These are phyloP conservation scores for Dermatophagoides farinae DNA, from an alignment of 1,140 invertebrate species.

Conservation along the genomic window DNA sequence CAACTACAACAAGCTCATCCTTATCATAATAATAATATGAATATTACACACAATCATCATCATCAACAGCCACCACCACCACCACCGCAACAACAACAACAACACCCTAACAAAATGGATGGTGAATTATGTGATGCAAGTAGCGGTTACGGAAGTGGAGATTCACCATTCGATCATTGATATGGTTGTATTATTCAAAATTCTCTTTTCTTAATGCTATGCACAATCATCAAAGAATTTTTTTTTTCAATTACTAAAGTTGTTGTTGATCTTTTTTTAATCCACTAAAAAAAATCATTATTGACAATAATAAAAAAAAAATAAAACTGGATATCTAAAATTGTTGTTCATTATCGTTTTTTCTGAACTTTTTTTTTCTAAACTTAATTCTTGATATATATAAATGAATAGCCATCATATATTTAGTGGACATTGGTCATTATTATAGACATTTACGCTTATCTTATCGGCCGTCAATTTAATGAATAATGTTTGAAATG, in stretches of 20 bases:
- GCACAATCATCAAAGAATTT: neutral
- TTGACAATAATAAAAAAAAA: too few relatives aligned
- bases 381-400: too few relatives aligned
- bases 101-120: too few relatives aligned
- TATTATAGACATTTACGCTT: neutral
- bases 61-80: too few relatives aligned
- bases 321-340: too few relatives aligned
- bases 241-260: neutral
- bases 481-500: too few relatives aligned
- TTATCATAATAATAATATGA: neutral
- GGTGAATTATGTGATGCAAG: slow-evolving; percentile 4
- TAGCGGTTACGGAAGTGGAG: slow-evolving; percentile 8
- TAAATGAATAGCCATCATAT: too few relatives aligned
- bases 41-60: neutral
- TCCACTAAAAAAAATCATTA: neutral
- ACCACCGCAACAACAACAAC: too few relatives aligned
- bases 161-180: slow-evolving; percentile 7
- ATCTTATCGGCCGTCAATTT: neutral
- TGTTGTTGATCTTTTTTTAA: neutral
- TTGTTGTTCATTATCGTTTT: too few relatives aligned
- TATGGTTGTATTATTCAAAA: neutral
- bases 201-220: neutral
- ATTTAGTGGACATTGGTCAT: too few relatives aligned
- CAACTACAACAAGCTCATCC: too few relatives aligned
- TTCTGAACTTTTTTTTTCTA: too few relatives aligned